A percentile compares a stretch with the other conserved stretches of the same genome.
These are phyloP conservation scores for Dipodomys merriami DNA, from an alignment of 2,113 vertebrate genomes.

Conservation along the genomic window DNA sequence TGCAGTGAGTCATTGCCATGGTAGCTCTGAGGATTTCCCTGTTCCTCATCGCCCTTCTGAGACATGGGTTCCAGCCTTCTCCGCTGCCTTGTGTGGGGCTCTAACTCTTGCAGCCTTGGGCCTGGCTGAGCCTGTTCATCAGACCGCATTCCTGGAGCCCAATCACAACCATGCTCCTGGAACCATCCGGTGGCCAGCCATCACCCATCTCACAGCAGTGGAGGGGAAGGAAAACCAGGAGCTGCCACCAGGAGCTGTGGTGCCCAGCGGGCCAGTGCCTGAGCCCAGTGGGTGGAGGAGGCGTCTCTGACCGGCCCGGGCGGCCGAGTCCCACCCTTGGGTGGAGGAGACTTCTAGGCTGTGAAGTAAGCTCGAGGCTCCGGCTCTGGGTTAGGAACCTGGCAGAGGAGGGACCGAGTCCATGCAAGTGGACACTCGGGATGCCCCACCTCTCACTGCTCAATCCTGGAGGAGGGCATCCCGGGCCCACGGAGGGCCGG, in stretches of 20 bases:
- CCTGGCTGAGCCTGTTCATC: not conserved
- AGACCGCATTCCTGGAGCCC: constrained; percentile 15
- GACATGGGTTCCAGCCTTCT: accelerated
- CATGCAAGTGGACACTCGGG: too few species aligned
- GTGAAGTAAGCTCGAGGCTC: not conserved
- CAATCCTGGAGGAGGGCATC: too few species aligned
- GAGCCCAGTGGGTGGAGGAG: too few species aligned
- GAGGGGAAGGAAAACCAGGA: not conserved
- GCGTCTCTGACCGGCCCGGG: too few species aligned
- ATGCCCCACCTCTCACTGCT: too few species aligned
- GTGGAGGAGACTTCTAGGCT: too few species aligned
- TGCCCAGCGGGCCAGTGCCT: too few species aligned
- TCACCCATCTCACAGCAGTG: not conserved
- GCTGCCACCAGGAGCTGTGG: too few species aligned
- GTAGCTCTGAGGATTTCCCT: not conserved
- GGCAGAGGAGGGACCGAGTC: too few species aligned
- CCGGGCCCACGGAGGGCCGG: too few species aligned
- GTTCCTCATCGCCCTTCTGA: too few species aligned
- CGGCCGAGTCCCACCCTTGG: too few species aligned
- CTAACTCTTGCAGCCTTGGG: accelerated
- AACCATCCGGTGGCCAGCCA: not conserved
- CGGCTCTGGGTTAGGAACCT: not conserved
- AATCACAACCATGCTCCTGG: not conserved
- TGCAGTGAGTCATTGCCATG: accelerated
- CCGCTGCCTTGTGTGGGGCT: not conserved